A percentile compares a stretch with the other conserved stretches of the same genome.
phyloP scores from a whole-genome alignment of 1,140 invertebrate genomes.

The Trachymyrmex cornetzi region DNA sequence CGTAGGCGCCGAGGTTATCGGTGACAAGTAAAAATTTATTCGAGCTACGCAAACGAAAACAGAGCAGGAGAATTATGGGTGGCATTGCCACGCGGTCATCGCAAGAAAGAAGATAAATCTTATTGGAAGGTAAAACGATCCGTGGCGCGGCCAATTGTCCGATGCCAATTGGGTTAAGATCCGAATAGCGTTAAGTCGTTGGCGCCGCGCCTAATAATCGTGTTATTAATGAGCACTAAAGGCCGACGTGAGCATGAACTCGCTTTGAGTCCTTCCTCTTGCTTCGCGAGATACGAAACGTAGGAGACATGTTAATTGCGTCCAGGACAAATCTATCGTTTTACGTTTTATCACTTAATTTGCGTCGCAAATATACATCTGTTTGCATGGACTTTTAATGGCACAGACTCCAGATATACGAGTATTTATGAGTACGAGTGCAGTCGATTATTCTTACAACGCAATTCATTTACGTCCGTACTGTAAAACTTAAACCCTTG shows the following conservation, averaged over 20 bases:
- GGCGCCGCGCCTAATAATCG: conserved; percentile 81
- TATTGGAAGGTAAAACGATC: conserved; percentile 77
- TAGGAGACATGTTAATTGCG: conserved; percentile 19
- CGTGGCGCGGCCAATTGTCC: conserved; percentile 79
- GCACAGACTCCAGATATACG: neutral
- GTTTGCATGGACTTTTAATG: neutral
- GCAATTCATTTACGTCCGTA: neutral
- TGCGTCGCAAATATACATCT: neutral
- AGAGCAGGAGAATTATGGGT: conserved; percentile 72
- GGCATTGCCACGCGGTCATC: conserved; percentile 49
- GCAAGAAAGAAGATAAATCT: conserved; percentile 78
- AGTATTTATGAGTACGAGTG: neutral
- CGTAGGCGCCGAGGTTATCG: conserved; percentile 56
- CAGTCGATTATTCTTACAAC: neutral
- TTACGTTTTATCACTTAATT: neutral
- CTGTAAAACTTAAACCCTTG: neutral
- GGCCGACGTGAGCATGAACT: conserved; percentile 29
- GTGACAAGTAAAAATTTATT: conserved; percentile 72
- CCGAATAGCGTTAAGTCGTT: conserved; percentile 78
- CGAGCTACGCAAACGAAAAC: conserved; percentile 54
- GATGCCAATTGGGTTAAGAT: conserved; percentile 81
- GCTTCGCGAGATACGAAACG: neutral
- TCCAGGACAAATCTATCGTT: neutral
- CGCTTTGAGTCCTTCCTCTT: neutral
- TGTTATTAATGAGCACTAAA: conserved; percentile 79